A percentile compares a stretch with the other conserved stretches of the same genome.
phyloP scores from a whole-genome alignment of 1,140 invertebrate species.

The Gryon sp. region DNA sequence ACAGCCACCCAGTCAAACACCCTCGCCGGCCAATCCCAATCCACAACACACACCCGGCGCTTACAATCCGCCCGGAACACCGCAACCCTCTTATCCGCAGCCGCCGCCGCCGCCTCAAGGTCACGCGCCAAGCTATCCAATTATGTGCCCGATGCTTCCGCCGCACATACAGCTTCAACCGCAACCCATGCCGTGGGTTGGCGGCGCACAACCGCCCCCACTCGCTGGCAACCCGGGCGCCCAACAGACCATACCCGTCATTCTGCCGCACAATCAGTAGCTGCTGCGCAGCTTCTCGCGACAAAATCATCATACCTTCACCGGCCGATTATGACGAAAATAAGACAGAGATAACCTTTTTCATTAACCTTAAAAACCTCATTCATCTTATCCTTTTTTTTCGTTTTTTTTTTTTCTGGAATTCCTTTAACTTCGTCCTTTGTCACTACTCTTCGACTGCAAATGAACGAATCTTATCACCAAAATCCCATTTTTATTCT shows the following conservation, averaged over 20 bases:
- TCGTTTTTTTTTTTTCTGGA: no score
- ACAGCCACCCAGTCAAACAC: constrained; percentile 83
- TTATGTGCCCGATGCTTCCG: constrained; percentile 82
- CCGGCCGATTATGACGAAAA: constrained; percentile 8
- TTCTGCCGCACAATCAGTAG: constrained; percentile 80
- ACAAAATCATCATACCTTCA: constrained; percentile 54
- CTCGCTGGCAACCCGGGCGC: no score
- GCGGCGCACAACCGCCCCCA: constrained; percentile 78
- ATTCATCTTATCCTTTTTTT: no score
- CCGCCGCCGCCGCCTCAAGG: constrained; percentile 80
- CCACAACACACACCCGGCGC: constrained; percentile 81
- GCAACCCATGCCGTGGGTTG: constrained; percentile 79
- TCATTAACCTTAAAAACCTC: not conserved
- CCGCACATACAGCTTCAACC: constrained; percentile 80
- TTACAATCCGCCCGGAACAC: constrained; percentile 81
- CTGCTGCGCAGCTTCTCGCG: constrained; percentile 58
- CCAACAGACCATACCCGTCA: constrained; percentile 79
- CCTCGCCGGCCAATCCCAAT: constrained; percentile 83
- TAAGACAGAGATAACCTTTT: no score
- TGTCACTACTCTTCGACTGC: not conserved
- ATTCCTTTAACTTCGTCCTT: no score
- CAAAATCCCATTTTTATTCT: constrained; percentile 46
- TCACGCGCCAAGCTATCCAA: constrained; percentile 79
- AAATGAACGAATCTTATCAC: constrained; percentile 19
- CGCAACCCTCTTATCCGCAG: constrained; percentile 79